phyloP scores from a whole-genome alignment of 2,113 vertebrate genomes.

The Tonatia bakeri region DNA sequence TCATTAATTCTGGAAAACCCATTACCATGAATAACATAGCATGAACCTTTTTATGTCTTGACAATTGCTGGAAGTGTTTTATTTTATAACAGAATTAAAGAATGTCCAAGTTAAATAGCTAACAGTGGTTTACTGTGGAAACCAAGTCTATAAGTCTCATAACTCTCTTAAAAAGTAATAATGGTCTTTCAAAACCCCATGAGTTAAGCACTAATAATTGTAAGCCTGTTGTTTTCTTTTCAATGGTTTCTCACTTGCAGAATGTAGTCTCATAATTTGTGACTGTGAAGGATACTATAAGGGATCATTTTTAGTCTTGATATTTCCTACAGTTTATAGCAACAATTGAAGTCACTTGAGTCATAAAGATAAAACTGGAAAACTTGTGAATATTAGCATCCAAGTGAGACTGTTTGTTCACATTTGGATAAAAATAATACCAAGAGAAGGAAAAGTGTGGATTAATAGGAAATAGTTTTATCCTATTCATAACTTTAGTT shows the following conservation, averaged over 20 bases:
- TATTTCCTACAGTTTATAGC: neutral
- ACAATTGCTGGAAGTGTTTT: constrained; percentile 72
- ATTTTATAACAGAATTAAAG: constrained; percentile 40
- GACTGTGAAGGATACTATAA: neutral
- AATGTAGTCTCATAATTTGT: neutral
- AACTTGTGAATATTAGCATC: neutral
- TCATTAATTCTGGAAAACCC: constrained; percentile 60
- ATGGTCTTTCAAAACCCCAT: neutral
- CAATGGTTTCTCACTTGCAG: neutral
- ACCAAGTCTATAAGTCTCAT: neutral
- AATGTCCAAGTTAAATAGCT: constrained; percentile 34
- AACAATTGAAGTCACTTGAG: neutral
- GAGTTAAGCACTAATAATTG: neutral
- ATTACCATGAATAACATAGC: neutral
- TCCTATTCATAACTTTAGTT: neutral
- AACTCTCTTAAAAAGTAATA: neutral
- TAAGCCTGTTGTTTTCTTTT: neutral
- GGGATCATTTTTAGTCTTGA: neutral
- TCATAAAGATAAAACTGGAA: neutral
- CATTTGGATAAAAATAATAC: neutral
- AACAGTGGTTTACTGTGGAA: neutral
- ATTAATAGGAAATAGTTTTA: neutral
- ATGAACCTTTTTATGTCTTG: constrained; percentile 12
- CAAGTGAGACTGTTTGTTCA: neutral
- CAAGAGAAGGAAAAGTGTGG: neutral